A percentile compares a stretch with the other conserved stretches of the same genome.
Conservation (phyloP, 2,113 vertebrate species). For the Micromys minutus region DNA sequence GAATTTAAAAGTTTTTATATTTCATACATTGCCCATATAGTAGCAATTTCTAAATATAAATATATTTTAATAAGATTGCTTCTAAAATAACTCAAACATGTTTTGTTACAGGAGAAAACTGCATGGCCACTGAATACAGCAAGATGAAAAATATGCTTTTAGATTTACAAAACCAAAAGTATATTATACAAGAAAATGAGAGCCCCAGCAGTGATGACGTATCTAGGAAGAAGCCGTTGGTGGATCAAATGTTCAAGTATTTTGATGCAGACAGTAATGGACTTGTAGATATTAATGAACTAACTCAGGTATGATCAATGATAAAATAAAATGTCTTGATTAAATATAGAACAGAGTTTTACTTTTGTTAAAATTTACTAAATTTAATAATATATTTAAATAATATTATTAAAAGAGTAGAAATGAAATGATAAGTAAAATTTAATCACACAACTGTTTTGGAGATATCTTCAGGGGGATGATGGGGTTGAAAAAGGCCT, state of each 20-base stretch:
- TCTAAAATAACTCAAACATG: constrained; percentile 52
- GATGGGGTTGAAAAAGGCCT: background rate
- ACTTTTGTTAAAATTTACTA: background rate
- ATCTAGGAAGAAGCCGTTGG: constrained; percentile 89
- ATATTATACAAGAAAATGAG: constrained; percentile 83
- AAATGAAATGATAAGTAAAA: background rate
- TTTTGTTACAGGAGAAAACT: constrained; percentile 91
- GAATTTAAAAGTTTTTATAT: background rate
- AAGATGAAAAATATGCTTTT: constrained; percentile 92
- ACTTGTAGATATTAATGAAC: constrained; percentile 91
- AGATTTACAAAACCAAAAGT: constrained; percentile 90
- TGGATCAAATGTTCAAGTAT: constrained; percentile 94
- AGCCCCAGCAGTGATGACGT: constrained; percentile 86
- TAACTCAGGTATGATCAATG: constrained; percentile 92
- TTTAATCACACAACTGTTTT: background rate
- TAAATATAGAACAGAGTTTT: background rate
- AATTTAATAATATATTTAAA: background rate
- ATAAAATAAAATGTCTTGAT: constrained; percentile 3
- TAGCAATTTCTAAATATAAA: background rate
- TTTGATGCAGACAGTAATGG: constrained; percentile 93
- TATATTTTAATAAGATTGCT: constrained; percentile 15
- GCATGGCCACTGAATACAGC: constrained; percentile 90
- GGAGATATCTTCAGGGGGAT: background rate
- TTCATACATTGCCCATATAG: background rate
- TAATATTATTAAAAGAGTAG: background rate